These are phyloP conservation scores for Dasyornis broadbenti DNA, from an alignment of 2,113 vertebrate genomes.

Conservation along the genomic window DNA sequence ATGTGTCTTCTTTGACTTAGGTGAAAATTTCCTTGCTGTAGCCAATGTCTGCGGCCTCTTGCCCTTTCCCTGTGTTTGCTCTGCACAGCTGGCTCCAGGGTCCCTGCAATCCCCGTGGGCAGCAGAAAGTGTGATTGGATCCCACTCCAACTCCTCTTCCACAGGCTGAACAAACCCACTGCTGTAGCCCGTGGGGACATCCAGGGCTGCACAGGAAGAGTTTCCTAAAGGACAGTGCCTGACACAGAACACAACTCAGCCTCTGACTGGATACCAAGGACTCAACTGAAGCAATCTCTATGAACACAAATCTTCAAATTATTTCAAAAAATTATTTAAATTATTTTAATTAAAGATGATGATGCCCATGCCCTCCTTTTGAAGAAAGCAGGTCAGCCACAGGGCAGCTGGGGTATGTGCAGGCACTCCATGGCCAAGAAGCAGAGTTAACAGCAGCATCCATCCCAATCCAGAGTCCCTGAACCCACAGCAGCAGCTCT, in stretches of 20 bases:
- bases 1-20: background rate
- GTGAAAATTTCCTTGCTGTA: background rate
- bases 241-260: background rate
- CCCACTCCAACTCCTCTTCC: background rate
- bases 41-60: background rate
- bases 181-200: background rate
- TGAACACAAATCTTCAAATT: background rate
- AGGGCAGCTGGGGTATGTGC: background rate
- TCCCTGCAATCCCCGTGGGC: rapidly evolving
- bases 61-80: background rate
- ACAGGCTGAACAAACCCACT: background rate
- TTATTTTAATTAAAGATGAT: background rate
- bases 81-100: background rate
- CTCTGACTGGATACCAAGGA: background rate
- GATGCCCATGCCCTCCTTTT: background rate
- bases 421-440: background rate
- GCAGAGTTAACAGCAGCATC: background rate
- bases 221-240: background rate
- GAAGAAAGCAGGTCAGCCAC: background rate
- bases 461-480: background rate
- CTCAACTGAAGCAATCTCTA: background rate
- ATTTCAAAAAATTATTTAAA: background rate
- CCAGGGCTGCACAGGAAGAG: background rate
- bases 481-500: background rate
- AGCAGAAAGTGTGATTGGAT: background rate